These are phyloP conservation scores for Tridacna crocea DNA, from an alignment of 2,888 invertebrate species.

Conservation along the genomic window DNA sequence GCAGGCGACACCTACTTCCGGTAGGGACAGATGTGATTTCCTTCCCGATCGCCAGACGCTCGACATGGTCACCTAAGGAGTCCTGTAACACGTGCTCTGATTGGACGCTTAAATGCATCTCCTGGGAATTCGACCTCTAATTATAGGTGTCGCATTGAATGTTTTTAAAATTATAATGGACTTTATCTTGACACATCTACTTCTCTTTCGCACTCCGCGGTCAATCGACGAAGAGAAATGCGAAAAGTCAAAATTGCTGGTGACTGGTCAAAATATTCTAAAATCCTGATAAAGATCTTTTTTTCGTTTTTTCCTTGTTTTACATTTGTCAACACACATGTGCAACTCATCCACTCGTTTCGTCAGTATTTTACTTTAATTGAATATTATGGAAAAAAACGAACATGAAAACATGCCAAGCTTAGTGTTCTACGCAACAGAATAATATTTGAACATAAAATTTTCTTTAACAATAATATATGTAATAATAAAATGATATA, in stretches of 20 bases:
- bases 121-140: conserved; percentile 54
- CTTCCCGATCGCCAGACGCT: conserved; percentile 21
- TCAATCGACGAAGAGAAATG: conserved; percentile 22
- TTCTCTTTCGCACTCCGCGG: conserved; percentile 40
- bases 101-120: conserved; percentile 55
- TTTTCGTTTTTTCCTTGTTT: no score
- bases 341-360: no score
- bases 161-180: conserved; percentile 22
- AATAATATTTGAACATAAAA: no score
- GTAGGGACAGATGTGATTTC: conserved; percentile 22
- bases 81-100: conserved; percentile 48
- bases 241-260: conserved; percentile 9
- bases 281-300: no score
- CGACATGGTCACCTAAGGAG: conserved; percentile 42
- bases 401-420: no score
- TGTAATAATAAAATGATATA: no score
- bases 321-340: no score
- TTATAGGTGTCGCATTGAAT: conserved; percentile 42
- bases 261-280: background rate
- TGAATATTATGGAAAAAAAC: no score
- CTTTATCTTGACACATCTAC: conserved; percentile 45
- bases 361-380: no score
- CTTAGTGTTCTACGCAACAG: no score
- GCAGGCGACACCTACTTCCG: conserved; percentile 24
- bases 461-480: no score